Percentiles rank a stretch among this genome's conserved stretches.
Evolutionary conservation across 2,888 invertebrate species (phyloP).

Genomic region (Minunthozetes semirufus): DNA sequence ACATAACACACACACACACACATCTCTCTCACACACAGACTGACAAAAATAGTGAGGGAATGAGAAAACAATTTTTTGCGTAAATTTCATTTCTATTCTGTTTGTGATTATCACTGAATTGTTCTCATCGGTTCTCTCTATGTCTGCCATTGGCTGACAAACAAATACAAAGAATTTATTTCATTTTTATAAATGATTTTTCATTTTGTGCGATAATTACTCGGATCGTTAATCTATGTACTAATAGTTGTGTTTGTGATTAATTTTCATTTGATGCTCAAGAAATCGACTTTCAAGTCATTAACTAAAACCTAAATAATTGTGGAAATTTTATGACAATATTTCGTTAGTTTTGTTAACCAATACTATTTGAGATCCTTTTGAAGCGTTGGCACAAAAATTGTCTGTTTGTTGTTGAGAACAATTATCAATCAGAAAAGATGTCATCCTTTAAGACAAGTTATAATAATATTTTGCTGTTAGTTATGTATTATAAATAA

Average conservation of each 20-base stretch:
- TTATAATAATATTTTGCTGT: neutral
- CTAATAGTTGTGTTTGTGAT: constrained; percentile 1
- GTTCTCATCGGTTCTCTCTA: no score
- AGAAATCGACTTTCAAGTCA: neutral
- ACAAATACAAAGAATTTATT: no score
- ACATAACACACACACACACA: no score
- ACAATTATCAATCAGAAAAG: constrained; percentile 23
- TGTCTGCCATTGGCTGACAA: no score
- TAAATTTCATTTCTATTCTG: no score
- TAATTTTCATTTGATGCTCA: constrained; percentile 14
- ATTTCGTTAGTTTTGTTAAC: neutral
- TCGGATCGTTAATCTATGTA: neutral
- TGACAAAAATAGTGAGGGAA: no score
- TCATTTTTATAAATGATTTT: no score
- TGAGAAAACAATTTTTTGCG: no score
- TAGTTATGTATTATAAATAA: neutral
- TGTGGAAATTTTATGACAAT: neutral
- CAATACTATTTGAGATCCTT: neutral
- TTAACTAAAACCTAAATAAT: constrained; percentile 11
- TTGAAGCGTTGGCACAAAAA: neutral
- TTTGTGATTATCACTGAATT: no score
- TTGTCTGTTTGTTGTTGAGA: neutral
- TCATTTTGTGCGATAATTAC: no score
- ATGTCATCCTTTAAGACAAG: constrained; percentile 18
- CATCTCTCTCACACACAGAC: no score